phyloP scores from a whole-genome alignment of 2,888 invertebrate species.

The Chaitophorus viminalis region DNA sequence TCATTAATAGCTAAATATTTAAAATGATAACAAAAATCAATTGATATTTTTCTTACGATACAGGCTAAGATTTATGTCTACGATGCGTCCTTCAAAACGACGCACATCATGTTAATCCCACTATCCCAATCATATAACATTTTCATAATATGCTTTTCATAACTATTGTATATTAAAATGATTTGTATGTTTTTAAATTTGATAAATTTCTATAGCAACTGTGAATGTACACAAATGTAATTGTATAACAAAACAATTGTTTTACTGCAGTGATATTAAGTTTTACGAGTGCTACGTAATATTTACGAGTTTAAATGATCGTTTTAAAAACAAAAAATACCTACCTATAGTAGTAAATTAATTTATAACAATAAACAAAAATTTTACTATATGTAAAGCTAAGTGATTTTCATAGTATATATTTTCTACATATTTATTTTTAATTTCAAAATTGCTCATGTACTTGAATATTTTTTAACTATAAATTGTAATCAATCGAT shows the following conservation, averaged over 20 bases:
- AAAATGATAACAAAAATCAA: slow-evolving; percentile 22
- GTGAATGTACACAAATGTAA: background rate
- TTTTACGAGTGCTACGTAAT: background rate
- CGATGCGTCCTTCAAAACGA: slow-evolving; percentile 20
- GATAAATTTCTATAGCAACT: background rate
- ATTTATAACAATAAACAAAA: background rate
- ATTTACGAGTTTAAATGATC: background rate
- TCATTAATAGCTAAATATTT: background rate
- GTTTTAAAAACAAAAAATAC: background rate
- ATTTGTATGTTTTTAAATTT: background rate
- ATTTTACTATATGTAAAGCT: too few species aligned
- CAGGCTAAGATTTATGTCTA: background rate
- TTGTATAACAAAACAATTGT: background rate
- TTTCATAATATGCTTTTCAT: background rate
- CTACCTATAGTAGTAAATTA: background rate
- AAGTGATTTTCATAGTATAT: too few species aligned
- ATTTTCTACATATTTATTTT: too few species aligned
- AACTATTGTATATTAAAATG: background rate
- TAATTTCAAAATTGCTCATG: background rate
- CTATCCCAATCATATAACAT: background rate
- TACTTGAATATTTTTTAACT: background rate
- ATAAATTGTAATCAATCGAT: background rate
- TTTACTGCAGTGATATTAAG: background rate
- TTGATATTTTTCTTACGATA: background rate
- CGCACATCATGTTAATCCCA: background rate